Base-by-base conservation (phyloP, 1,140 invertebrate genomes). In the Spodoptera litura region DNA sequence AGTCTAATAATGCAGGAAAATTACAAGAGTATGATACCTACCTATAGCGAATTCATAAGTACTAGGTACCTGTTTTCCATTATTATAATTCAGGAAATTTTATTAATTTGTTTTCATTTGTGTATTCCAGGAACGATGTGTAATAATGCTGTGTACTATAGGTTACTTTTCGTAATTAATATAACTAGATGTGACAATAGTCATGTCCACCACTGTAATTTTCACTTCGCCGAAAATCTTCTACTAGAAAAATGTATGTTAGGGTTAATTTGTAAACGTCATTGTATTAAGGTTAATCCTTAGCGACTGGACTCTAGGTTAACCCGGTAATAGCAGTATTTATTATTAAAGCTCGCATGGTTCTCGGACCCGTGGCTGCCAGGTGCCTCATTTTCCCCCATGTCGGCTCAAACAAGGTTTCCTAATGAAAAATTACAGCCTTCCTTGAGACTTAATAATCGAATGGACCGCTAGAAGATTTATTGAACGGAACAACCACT, bases 401-500 rank as follows among this genome's bases (percentile, higher is more conserved):
- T 52, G 49, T 44, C 20, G 58, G 58, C 58, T 62, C 58, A 74
- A 70, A 74, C 51, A 56, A 64, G 75, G 68, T 74, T 53, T 20
- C 73, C 76, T 85, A 85, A 83, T 86, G 82, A 87, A 86, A 87
- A 87, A 87, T 87, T 87, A 87, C 82, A 82, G 64, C 79, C 81
- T 86, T 83, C 64, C 78, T 61, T 31, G 51, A 71, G 51, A 79
- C 72, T 74, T 80, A 78, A 80, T 84, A 80, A 80, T 62, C 71
- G 78, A 80, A 78, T 62, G 78, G 71, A 52, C 53, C 35, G 27
- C 68, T 59, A 53, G 66, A 78, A 83, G 82, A 85, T 85, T 82
- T 87, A 84, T 85, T 79, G 51, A 82, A 62, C 35, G 62, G 62
- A 77, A 77, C 62, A 58, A 79, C 15, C 59, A 51, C 64, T 59